phyloP scores from a whole-genome alignment of 2,888 invertebrate genomes.

The Mythimna loreyi region DNA sequence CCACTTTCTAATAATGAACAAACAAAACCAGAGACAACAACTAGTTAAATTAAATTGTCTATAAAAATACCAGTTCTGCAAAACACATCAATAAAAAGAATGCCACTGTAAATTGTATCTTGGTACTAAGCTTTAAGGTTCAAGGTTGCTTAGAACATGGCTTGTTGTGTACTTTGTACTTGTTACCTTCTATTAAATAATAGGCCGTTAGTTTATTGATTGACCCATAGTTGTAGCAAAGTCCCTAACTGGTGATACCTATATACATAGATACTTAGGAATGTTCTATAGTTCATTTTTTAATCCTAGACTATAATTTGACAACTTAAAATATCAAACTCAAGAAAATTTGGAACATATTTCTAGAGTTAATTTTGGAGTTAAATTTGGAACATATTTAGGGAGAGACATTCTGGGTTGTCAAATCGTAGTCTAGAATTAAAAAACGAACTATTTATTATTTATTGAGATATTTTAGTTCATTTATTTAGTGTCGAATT shows the following conservation, averaged over 20 bases:
- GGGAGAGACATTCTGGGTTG: no score
- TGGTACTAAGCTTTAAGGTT: constrained; percentile 39
- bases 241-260: background rate
- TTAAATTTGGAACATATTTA: no score
- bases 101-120: constrained; percentile 17
- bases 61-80: constrained; percentile 23
- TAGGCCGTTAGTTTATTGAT: constrained; percentile 41
- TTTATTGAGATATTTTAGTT: background rate
- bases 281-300: no score
- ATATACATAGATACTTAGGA: no score
- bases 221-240: constrained; percentile 7
- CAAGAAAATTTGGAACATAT: no score
- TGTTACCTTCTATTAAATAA: constrained; percentile 54
- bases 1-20: background rate
- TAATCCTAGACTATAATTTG: no score
- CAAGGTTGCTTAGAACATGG: constrained; percentile 43
- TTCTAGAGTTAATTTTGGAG: no score
- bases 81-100: constrained; percentile 13
- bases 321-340: no score
- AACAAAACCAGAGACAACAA: background rate
- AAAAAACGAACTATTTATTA: no score
- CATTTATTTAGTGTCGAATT: background rate
- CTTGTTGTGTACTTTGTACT: constrained; percentile 59
- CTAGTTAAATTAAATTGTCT: constrained; percentile 1
- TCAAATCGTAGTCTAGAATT: no score